Evolutionary conservation across 2,888 invertebrate species (phyloP), one percentile per base, ranked within the genome.

Genomic region (Teleogryllus oceanicus): DNA sequence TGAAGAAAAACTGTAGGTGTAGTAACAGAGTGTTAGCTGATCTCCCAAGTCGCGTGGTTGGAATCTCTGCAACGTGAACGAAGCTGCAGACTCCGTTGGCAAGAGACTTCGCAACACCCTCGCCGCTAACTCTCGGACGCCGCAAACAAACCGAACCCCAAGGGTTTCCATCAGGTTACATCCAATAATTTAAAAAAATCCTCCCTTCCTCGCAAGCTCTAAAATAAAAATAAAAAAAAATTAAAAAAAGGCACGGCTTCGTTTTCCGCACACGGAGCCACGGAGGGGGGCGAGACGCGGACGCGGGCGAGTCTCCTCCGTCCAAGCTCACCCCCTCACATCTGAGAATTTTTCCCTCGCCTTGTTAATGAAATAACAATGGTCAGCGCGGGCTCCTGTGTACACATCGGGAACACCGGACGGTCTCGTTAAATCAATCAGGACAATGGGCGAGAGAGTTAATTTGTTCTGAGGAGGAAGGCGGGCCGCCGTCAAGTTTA

Each of bases 291-390:
- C 37, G 37, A 37, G 37, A 24, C 24, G 24, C 37, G 37, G 37
- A 8, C 5, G 37, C 8, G 37, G 37, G 8, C 37, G 37, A 37
- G 37, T 8, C 37, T 37, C 8, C 37, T 8, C 37, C 37, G 37
- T 8, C 37, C 37, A 37, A 8, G 37, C 37, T 37, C 37, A 62
- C 62, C 62, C 62, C n/a, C n/a, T n/a, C n/a, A 62, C 62, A 62
- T 62, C 62, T 62, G 62, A 62, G 62, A 62, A 62, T 62, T 62
- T 62, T 62, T 62, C 62, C 62, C 62, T 62, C 62, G 62, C 62
- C 62, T 11, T 62, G 62, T 62, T 62, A 62, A 62, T 62, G 62
- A 62, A 62, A 62, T 62, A 62, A 62, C 62, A 62, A 62, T 62
- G 62, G 62, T n/a, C 16, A 62, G n/a, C 62, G n/a, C 62, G 16